Evolutionary conservation across 2,888 invertebrate genomes (phyloP).

Genomic region (Cosmorhoe ocellata): DNA sequence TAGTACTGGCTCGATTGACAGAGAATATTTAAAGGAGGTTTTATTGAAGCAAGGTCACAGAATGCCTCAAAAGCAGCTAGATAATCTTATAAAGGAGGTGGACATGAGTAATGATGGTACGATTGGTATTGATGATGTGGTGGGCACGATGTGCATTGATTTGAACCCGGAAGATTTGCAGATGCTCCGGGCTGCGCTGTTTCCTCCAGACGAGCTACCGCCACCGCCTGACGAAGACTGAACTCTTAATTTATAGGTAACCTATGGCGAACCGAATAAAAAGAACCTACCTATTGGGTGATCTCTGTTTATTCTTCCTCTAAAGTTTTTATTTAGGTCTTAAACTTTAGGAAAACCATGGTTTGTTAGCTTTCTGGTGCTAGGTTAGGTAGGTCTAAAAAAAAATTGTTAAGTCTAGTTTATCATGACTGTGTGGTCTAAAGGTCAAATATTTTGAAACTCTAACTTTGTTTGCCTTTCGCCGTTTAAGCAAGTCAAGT

Average conservation of each 20-base stretch:
- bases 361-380: too few relatives aligned
- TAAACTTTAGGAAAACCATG: too few relatives aligned
- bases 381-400: too few relatives aligned
- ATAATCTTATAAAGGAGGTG: conserved; percentile 69
- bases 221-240: conserved; percentile 13
- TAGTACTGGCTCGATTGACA: conserved; percentile 55
- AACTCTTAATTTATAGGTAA: conserved; percentile 6
- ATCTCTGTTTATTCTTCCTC: too few relatives aligned
- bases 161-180: conserved; percentile 65
- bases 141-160: conserved; percentile 73
- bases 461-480: too few relatives aligned
- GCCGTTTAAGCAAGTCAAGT: too few relatives aligned
- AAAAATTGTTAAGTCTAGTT: too few relatives aligned
- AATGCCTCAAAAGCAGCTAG: conserved; percentile 54
- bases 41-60: conserved; percentile 60
- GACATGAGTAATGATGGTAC: conserved; percentile 72
- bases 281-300: not conserved
- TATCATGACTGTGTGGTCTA: too few relatives aligned
- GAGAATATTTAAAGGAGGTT: conserved; percentile 60
- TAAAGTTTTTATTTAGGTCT: too few relatives aligned
- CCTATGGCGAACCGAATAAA: not conserved
- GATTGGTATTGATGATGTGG: conserved; percentile 68
- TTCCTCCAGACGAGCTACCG: conserved; percentile 34
- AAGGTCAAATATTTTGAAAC: too few relatives aligned
- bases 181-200: conserved; percentile 51